phyloP scores from a whole-genome alignment of 30 jellyfish, hydroid and myxozoan species.

The Chironex yamaguchii region DNA sequence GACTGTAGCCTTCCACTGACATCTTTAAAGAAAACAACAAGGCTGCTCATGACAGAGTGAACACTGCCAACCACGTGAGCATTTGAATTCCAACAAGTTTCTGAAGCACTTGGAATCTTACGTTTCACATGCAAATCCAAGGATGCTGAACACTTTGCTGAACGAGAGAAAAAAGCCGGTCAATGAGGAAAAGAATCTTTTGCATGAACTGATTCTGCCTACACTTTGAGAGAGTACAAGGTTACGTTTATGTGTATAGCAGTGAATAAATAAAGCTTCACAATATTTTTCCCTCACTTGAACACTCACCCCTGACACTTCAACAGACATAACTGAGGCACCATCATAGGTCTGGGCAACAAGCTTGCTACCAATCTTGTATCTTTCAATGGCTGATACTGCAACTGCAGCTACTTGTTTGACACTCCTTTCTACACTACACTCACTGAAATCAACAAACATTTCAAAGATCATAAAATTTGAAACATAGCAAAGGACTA shows the following conservation, averaged over 20 bases:
- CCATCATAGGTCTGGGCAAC: conserved; percentile 62
- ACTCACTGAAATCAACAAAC: conserved; percentile 19
- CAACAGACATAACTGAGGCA: conserved; percentile 45
- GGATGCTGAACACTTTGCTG: too few relatives aligned
- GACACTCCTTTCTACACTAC: conserved; percentile 15
- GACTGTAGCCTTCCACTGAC: too few relatives aligned
- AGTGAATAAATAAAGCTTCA: conserved; percentile 40
- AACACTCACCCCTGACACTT: conserved; percentile 1
- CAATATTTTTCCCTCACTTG: conserved; percentile 11
- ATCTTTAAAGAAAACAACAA: too few relatives aligned
- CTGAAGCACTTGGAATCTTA: too few relatives aligned
- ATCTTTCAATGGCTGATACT: neutral
- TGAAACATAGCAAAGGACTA: conserved; percentile 27
- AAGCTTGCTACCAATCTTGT: conserved; percentile 40
- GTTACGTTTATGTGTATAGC: conserved; percentile 56
- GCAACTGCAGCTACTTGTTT: conserved; percentile 14
- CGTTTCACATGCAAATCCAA: too few relatives aligned
- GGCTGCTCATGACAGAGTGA: too few relatives aligned
- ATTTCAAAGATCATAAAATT: conserved; percentile 10
- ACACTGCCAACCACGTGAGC: too few relatives aligned
- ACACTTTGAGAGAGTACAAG: conserved; percentile 11
- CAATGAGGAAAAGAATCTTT: too few relatives aligned
- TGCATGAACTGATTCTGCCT: too few relatives aligned
- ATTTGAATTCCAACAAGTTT: too few relatives aligned
- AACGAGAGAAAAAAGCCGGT: too few relatives aligned